phyloP scores from a whole-genome alignment of 2,888 invertebrate species.

The Arge pagana region DNA sequence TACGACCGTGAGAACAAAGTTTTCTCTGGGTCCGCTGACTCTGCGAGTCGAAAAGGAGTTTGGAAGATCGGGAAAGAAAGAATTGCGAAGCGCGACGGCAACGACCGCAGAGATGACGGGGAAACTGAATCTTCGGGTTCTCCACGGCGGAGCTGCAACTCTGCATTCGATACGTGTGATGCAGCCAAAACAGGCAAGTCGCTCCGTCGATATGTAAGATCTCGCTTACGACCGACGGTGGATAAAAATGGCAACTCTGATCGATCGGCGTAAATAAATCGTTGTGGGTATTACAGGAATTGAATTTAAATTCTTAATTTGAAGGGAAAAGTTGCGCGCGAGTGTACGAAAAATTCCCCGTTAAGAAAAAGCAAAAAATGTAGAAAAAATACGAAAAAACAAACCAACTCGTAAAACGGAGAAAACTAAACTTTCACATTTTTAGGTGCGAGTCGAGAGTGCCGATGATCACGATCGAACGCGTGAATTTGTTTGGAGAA shows the following conservation, averaged over 20 bases:
- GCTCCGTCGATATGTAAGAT: neutral
- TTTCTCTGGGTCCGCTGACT: constrained; percentile 78
- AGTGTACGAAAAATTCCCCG: too few species aligned
- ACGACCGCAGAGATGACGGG: constrained; percentile 88
- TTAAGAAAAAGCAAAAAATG: neutral
- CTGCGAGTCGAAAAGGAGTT: constrained; percentile 82
- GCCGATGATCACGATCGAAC: constrained; percentile 82
- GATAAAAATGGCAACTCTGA: neutral
- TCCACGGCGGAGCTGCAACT: constrained; percentile 81
- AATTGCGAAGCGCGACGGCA: constrained; percentile 83
- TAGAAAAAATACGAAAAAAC: neutral
- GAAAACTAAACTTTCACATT: constrained; percentile 21
- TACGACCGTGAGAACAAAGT: constrained; percentile 82
- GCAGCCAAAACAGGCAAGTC: constrained; percentile 79
- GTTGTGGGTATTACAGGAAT: too few species aligned
- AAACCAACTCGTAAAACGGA: neutral
- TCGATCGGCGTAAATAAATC: neutral
- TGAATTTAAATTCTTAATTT: too few species aligned
- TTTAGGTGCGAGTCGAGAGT: constrained; percentile 82
- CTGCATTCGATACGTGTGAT: constrained; percentile 83
- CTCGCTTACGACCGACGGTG: neutral
- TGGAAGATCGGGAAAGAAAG: constrained; percentile 78
- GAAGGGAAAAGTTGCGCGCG: too few species aligned
- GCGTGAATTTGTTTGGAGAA: constrained; percentile 80
- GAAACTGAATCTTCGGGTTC: constrained; percentile 75